Base-by-base conservation (phyloP, 2,888 invertebrate species). In the Heteromurus nitidus region DNA sequence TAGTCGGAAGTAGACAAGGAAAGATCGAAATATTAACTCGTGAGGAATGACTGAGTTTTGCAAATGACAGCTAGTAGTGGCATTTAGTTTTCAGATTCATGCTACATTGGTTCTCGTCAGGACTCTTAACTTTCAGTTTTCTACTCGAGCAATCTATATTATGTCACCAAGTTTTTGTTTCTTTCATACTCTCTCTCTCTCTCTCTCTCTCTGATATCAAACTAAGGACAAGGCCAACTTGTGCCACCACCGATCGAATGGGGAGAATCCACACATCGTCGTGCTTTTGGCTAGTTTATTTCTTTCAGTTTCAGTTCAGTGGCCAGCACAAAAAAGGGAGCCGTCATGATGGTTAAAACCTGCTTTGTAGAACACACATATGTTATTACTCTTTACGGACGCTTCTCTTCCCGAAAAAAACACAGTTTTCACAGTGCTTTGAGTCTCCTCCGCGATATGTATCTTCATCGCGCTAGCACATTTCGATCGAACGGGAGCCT, bases 1-100 rank as follows among this genome's bases (percentile, higher is more conserved):
- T 44, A 18, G 64, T 44, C 74, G 80, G 69, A 76, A 85, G 75
- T 82, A 81, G 82, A 80, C 82, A 83, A 82, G 76, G 62, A 82
- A 73, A 84, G 84, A 85, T 86, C 82, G 85, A 85, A 84, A 83
- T 83, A 86, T 83, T n/a, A 85, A 87, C 83, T 87, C 85, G 85
- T 87, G 85, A 85, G 84, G 86, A 85, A 83, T 82, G 82, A 85
- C 80, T 83, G 84, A 83, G 85, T 80, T 84, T 87, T 87, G 87
- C 86, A 87, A 87, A 87, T 87, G 87, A 87, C 87, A 87, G 87
- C 85, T 85, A 30, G 72, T 31, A 75, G 85, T 83, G 83, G 85
- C 85, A 86, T 83, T 86, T 84, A 81, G 83, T 83, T 82, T 80
- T 83, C 83, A 84, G 83, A 77, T 84, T 85, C 84, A 85, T 82